Evolutionary conservation across 2,797 vertebrate species (phyloP).

Genomic region (Furcifer pardalis): DNA sequence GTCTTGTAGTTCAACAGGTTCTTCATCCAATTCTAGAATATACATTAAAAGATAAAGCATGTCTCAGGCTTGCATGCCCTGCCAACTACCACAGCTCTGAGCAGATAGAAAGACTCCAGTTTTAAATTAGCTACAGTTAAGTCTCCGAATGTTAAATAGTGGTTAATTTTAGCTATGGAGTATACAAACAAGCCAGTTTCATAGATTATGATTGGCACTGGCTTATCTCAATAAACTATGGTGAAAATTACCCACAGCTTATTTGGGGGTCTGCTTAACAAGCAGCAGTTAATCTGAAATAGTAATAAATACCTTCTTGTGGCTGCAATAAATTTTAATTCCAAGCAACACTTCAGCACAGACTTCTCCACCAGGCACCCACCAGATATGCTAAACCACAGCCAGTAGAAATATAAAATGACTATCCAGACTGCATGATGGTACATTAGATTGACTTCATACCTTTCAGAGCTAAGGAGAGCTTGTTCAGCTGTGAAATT

Average conservation of each 20-base stretch:
- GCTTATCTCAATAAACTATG: background rate
- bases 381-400: background rate
- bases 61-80: background rate
- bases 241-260: background rate
- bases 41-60: background rate
- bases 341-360: background rate
- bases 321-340: background rate
- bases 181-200: background rate
- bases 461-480: background rate
- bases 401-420: background rate
- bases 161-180: background rate
- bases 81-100: too few relatives aligned
- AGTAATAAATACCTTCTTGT: background rate
- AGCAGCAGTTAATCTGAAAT: background rate
- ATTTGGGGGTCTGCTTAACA: background rate
- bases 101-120: background rate
- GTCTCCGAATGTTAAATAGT: background rate
- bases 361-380: background rate
- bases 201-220: background rate
- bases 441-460: background rate
- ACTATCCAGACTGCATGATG: background rate
- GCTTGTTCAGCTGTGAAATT: background rate
- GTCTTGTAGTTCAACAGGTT: background rate
- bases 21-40: too few relatives aligned
- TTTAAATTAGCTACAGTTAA: background rate